A percentile compares a stretch with the other conserved stretches of the same genome.
These are phyloP conservation scores for Parnassius smintheus DNA, from an alignment of 2,888 invertebrate genomes.

Conservation along the genomic window DNA sequence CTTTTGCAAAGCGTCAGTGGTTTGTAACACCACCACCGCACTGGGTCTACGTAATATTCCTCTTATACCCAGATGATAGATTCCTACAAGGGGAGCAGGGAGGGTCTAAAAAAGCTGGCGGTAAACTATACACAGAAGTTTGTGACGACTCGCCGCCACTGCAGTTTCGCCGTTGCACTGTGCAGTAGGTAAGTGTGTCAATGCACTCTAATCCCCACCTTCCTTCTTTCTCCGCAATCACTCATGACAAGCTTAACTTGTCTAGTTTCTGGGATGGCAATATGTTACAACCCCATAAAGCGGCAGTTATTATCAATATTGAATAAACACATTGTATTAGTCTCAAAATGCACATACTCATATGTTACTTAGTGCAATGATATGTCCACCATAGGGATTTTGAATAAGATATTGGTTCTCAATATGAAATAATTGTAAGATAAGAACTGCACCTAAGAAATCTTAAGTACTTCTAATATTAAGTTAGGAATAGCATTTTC, in stretches of 20 bases:
- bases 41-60: slow-evolving; percentile 46
- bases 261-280: slow-evolving; percentile 41
- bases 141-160: slow-evolving; percentile 60
- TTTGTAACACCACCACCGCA: slow-evolving; percentile 56
- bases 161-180: slow-evolving; percentile 73
- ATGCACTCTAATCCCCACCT: slow-evolving; percentile 75
- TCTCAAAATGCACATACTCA: no score
- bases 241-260: slow-evolving; percentile 70
- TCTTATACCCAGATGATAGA: slow-evolving; percentile 36
- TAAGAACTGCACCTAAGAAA: no score
- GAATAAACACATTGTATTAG: no score
- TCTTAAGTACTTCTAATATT: no score
- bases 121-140: slow-evolving; percentile 57
- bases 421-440: no score
- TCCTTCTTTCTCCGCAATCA: slow-evolving; percentile 66
- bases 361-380: no score
- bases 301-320: neutral
- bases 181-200: slow-evolving; percentile 79
- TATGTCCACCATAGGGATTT: neutral
- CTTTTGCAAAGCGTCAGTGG: slow-evolving; percentile 75
- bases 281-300: slow-evolving; percentile 22
- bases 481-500: no score
- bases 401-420: neutral
- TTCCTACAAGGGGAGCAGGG: slow-evolving; percentile 36
- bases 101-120: slow-evolving; percentile 55